Evolutionary conservation across 2,797 vertebrate genomes (phyloP), one percentile per base, ranked within the genome.

Genomic region (Parauchenoglanis punctatus): DNA sequence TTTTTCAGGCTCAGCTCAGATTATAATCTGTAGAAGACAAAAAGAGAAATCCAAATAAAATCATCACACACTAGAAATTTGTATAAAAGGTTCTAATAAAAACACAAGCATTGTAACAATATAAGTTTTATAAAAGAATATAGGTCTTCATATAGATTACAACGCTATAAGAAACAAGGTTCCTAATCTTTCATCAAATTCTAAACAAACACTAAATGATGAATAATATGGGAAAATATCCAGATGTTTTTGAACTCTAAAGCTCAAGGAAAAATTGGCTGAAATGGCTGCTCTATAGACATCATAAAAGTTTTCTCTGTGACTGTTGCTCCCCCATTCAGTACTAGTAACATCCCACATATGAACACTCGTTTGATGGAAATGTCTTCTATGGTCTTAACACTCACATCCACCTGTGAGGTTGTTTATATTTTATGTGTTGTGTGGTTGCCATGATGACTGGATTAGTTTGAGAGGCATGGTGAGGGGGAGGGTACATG

Each of bases 401-500:
- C 83, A 91, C 72, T 92, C 52, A 87, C 68, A 89, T 65, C 88
- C 87, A 90, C 91, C 87, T 91, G 81, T 90, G 90, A 86, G 82
- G 73, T 87, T 88, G 90, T 91, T 92, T 90, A 87, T 91, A 76
- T 90, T 90, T 91, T 84, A 84, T 67, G 72, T 91, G 91, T 91
- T 93, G 89, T 88, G 85, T 87, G 80, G 91, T 93, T 93, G 91
- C 90, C 90, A 89, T 91, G 90, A 89, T 89, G 87, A 89, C 87
- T 63, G 92, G 90, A 92, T 93, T 92, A 93, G 88, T 89, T 91
- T 76, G 84, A 87, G 90, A 87, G 88, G 90, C 89, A 90, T 88
- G 52, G 86, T 85, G 76, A 81, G 86, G 90, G 89, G 91, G 85
- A 86, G 68, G 84, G 90, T 89, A 86, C 83, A 90, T 90, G 84